Base-by-base conservation (phyloP, 2,797 vertebrate species). In the Mastacembelus armatus region DNA sequence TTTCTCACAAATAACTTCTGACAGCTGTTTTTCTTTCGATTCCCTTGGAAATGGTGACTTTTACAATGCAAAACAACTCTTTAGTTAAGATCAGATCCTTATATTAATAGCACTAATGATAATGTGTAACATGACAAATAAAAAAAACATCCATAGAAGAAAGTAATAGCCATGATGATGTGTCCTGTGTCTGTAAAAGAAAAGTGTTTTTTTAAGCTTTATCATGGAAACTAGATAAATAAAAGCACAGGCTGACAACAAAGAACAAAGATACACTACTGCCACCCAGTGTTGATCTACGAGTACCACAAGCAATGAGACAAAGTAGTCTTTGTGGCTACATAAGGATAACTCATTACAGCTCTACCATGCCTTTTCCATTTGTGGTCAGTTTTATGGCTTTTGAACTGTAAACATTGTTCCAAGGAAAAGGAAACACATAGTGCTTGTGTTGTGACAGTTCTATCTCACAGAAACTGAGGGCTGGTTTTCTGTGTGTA, bases 361-460 rank as follows among this genome's bases (percentile, higher is more conserved):
- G 79, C 70, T 57, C 77, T 64, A 65, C 76, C 71, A 85, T 60
- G 80, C 69, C 74, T 78, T 88, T 84, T 84, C 81, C 87, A 88
- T 90, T 86, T 90, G 91, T 85, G 88, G 82, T 74, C 75, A 74
- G 57, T 85, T 88, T 86, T 89, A 85, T 81, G 78, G 86, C 83
- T 91, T 87, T 87, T 83, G 79, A 85, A 87, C 77, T 84, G 84
- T 89, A 91, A 91, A 92, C 82, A 89, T 75, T 90, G 80, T 79
- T 83, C 61, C 48, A 81, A 70, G 82, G 66, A 64, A 81, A 86
- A 86, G 74, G 83, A 86, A 89, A 87, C 71, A 81, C 60, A 70
- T 49, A 42, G 67, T 12, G 44, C 71, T 70, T 70, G 66, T 83
- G 72, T 82, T 83, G 81, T 77, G 78, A 81, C 84, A 80, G 75